A percentile compares a stretch with the other conserved stretches of the same genome.
These are phyloP conservation scores for Sphaerophoria rueppellii DNA, from an alignment of 2,888 invertebrate genomes.

Conservation along the genomic window DNA sequence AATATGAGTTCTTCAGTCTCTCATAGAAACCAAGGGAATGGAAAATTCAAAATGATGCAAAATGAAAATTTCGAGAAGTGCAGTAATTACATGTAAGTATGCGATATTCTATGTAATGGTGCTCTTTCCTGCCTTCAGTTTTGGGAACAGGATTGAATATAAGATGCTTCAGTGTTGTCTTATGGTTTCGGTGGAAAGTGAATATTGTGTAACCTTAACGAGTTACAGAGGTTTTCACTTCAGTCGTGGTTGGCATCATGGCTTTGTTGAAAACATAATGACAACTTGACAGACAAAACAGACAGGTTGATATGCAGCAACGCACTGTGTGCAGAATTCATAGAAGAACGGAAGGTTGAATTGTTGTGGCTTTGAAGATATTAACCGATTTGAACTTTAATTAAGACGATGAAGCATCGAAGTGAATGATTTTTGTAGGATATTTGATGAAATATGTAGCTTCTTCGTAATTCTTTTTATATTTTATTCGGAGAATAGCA, in stretches of 20 bases:
- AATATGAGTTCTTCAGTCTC: too few species aligned
- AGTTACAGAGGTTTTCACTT: not conserved
- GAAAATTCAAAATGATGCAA: not conserved
- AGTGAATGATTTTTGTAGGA: too few species aligned
- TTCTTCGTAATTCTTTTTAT: too few species aligned
- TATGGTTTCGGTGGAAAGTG: constrained; percentile 3
- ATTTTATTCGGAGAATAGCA: too few species aligned
- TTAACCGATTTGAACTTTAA: too few species aligned
- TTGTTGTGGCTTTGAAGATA: too few species aligned
- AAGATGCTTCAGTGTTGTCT: not conserved
- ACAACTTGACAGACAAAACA: not conserved
- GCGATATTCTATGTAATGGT: not conserved
- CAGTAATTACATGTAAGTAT: constrained; percentile 14
- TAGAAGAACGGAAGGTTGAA: too few species aligned
- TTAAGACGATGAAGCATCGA: too few species aligned
- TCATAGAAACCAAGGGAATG: too few species aligned
- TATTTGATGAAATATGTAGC: too few species aligned
- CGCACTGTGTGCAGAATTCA: too few species aligned
- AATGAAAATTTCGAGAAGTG: not conserved
- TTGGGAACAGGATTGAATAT: not conserved
- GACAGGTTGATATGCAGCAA: not conserved
- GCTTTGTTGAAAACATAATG: not conserved
- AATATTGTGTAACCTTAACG: constrained; percentile 2
- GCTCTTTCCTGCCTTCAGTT: not conserved
- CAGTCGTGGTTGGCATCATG: constrained; percentile 1